phyloP scores from a whole-genome alignment of 2,113 vertebrate genomes.

The Rhinopomastus cyanomelas region DNA sequence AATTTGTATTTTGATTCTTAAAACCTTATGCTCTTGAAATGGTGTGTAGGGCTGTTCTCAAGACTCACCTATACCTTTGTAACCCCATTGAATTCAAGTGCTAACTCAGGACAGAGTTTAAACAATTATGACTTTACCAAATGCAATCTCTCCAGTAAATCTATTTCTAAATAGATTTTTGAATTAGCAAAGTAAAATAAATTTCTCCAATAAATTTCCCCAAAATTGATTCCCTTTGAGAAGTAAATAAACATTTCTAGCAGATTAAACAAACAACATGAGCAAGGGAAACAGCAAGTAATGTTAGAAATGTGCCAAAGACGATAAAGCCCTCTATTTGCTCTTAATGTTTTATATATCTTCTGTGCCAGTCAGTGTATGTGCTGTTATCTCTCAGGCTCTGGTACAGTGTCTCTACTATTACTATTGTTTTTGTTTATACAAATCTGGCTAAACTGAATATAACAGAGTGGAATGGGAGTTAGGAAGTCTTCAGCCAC shows the following conservation, averaged over 20 bases:
- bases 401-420: neutral
- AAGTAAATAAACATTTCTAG: neutral
- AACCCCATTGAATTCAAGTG: neutral
- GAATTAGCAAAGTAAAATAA: neutral
- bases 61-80: neutral
- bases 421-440: neutral
- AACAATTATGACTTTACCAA: neutral
- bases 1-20: neutral
- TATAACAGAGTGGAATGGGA: neutral
- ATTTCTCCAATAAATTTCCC: neutral
- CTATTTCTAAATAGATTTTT: conserved; percentile 8
- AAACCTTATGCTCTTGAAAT: neutral
- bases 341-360: neutral
- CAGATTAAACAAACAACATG: neutral
- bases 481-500: neutral
- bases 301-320: neutral
- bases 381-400: neutral
- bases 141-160: neutral
- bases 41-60: neutral
- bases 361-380: neutral
- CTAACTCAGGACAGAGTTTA: neutral
- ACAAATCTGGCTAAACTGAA: neutral
- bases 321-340: neutral
- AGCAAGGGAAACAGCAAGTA: neutral
- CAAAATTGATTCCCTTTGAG: neutral